Base-by-base conservation (phyloP, 2,113 vertebrate genomes). In the Charadrius vociferus region DNA sequence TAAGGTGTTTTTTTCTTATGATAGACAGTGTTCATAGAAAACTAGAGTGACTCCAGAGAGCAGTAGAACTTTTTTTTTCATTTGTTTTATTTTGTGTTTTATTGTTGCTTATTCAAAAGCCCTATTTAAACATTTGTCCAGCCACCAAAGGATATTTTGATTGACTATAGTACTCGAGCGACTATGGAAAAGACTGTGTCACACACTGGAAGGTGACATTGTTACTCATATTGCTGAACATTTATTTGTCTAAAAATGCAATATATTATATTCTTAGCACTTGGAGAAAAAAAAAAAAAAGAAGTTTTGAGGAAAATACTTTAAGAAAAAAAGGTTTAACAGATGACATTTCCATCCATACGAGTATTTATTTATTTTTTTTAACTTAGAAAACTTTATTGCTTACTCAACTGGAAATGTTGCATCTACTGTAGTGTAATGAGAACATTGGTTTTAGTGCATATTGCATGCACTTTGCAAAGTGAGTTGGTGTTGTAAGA, bases 131-230 rank as follows among this genome's bases (percentile, higher is more conserved):
- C 24, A 34, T 55, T 66, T 65, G 17, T 91, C n/a, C 78, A 80
- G 27, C 20, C 23, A 26, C 29, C 9, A 53, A 36, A 70, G 23
- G 29, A 21, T 82, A 43, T 80, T 74, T 14, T 85, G 53, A 52
- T 73, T 67, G 17, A 58, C 62, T 52, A 29, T 10, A 53, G 19
- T 62, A 50, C 24, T 71, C 0, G 0, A 65, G 24, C 0, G 3
- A 41, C 19, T 77, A 11, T 47, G 34, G 36, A 88, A 88, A 30
- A 65, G 20, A 63, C n/a, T 30, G 6, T 78, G 30, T 74, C 56
- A 45, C 34, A 55, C 24, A 47, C 12, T 55, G 34, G 24, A 27
- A 75, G 8, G 22, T 78, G 36, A 79, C 32, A 39, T 61, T 68
- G 29, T 70, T 70, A 59, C 23, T 79, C 32, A 68, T 21, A 39